A percentile compares a stretch with the other conserved stretches of the same genome.
Conservation (phyloP, 2,797 vertebrate species). For the Tadarida brasiliensis region DNA sequence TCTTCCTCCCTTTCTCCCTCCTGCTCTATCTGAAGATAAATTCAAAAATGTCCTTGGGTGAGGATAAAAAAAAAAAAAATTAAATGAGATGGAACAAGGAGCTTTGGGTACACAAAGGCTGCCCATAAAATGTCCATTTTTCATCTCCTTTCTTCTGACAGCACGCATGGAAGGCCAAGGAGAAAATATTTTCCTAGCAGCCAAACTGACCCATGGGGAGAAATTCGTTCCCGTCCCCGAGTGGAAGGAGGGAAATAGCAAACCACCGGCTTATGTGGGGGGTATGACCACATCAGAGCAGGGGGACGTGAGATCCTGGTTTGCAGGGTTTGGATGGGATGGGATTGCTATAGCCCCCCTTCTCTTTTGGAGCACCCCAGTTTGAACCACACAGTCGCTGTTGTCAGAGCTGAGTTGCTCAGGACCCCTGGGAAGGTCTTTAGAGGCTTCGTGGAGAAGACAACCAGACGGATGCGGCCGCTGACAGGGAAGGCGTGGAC, state of each 20-base stretch:
- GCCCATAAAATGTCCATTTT: neutral
- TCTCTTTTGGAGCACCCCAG: neutral
- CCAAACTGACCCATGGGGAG: neutral
- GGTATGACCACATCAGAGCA: neutral
- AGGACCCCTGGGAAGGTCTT: neutral
- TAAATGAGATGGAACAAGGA: neutral
- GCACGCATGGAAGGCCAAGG: neutral
- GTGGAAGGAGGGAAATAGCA: neutral
- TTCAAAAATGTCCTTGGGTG: no score
- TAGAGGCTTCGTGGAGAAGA: accelerated
- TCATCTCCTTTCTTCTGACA: conserved; percentile 18
- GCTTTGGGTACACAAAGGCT: neutral
- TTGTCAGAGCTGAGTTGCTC: neutral
- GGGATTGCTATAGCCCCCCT: neutral
- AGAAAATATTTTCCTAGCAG: conserved; percentile 13
- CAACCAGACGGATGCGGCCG: neutral
- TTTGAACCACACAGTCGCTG: neutral
- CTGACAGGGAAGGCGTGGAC: accelerated
- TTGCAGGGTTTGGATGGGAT: neutral
- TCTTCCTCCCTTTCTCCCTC: no score
- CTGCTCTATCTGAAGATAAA: no score
- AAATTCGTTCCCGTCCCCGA: neutral
- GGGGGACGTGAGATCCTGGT: neutral
- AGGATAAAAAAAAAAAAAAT: no score
- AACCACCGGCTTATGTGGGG: neutral